A percentile compares a stretch with the other conserved stretches of the same genome.
Evolutionary conservation across 2,888 invertebrate species (phyloP).

Genomic region (Aelia acuminata): DNA sequence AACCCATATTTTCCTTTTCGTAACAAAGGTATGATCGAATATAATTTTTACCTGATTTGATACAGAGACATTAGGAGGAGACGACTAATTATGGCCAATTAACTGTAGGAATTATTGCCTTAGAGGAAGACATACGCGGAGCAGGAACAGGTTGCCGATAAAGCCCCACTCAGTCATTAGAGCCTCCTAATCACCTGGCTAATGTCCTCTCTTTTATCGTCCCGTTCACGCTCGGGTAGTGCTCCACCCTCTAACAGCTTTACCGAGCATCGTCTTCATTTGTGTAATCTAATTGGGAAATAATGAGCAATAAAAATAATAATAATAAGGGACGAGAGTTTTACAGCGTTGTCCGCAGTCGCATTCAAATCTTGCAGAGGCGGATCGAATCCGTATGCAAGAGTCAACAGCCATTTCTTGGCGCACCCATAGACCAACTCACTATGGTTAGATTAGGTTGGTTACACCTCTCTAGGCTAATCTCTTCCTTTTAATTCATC

Average conservation of each 20-base stretch:
- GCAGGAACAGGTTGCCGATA: constrained; percentile 35
- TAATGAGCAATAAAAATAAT: background rate
- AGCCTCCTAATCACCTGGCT: constrained; percentile 28
- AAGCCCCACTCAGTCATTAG: constrained; percentile 28
- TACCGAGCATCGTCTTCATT: background rate
- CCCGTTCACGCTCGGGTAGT: background rate
- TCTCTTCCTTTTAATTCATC: too few species aligned
- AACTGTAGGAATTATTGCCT: background rate
- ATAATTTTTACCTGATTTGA: background rate
- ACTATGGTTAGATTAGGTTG: too few species aligned
- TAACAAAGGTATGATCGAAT: background rate
- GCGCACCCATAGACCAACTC: too few species aligned
- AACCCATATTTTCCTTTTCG: background rate
- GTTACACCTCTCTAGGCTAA: too few species aligned
- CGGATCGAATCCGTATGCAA: too few species aligned
- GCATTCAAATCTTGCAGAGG: too few species aligned
- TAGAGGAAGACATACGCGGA: background rate
- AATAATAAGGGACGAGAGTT: background rate
- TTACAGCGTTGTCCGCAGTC: too few species aligned
- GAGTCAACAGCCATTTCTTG: too few species aligned
- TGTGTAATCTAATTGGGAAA: background rate
- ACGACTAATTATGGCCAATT: constrained; percentile 2
- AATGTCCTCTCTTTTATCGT: constrained; percentile 28
- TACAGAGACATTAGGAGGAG: background rate
- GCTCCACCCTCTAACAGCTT: background rate